Conservation (phyloP, 2,888 invertebrate genomes). For the Merodon equestris region DNA sequence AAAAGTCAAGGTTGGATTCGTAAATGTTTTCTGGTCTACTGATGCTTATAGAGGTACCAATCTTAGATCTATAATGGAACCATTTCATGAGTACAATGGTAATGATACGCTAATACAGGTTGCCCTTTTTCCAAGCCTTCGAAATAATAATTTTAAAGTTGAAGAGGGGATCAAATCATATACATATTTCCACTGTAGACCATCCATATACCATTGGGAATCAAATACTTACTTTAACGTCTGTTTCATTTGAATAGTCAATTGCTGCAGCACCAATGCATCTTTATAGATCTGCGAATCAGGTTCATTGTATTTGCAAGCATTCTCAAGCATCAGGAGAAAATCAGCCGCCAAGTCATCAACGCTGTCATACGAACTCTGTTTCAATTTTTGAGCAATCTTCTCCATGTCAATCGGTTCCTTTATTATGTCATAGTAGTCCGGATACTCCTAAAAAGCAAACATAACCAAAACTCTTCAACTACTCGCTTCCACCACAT, state of each 20-base stretch:
- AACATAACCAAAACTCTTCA: conserved; percentile 7
- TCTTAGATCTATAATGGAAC: no score
- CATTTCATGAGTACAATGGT: no score
- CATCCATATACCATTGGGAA: no score
- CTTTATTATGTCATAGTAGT: conserved; percentile 98
- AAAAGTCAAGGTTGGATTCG: no score
- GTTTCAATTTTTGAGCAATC: conserved; percentile 92
- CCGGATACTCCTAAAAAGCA: conserved; percentile 89
- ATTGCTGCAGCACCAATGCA: conserved; percentile 93
- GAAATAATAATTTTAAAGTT: no score
- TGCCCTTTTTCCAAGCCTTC: no score
- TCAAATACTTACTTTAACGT: conserved; percentile 83
- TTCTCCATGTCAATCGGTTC: conserved; percentile 97
- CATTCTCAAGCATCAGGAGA: conserved; percentile 96
- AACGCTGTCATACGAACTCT: conserved; percentile 86
- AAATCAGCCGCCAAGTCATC: conserved; percentile 95
- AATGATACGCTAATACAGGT: no score
- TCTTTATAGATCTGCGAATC: conserved; percentile 99
- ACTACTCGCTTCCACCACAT: not conserved
- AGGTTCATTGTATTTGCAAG: conserved; percentile 98
- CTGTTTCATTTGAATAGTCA: conserved; percentile 94
- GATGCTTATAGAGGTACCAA: no score
- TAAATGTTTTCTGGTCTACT: no score
- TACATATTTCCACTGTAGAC: no score
- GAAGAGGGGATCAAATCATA: no score